These are phyloP conservation scores for Sylvia borin DNA, from an alignment of 2,797 vertebrate species.

Conservation along the genomic window DNA sequence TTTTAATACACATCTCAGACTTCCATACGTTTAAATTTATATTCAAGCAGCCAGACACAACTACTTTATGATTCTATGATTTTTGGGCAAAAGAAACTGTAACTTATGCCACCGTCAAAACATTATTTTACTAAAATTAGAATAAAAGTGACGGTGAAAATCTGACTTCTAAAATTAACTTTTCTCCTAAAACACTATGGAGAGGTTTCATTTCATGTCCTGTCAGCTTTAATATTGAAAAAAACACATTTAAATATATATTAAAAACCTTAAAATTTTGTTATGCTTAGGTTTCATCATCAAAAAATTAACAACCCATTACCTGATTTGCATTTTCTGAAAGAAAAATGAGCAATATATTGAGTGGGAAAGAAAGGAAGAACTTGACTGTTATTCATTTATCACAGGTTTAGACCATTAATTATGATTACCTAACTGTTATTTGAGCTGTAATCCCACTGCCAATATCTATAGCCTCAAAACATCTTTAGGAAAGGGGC, in stretches of 20 bases:
- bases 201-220: background rate
- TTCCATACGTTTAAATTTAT: background rate
- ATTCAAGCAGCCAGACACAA: background rate
- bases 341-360: background rate
- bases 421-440: background rate
- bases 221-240: background rate
- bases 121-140: background rate
- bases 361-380: background rate
- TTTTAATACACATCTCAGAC: background rate
- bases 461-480: background rate
- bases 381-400: background rate
- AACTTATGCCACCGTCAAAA: background rate
- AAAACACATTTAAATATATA: background rate
- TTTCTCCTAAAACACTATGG: background rate
- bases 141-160: background rate
- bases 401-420: background rate
- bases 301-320: background rate
- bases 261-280: rapidly evolving
- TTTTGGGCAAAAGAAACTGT: background rate
- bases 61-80: background rate
- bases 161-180: background rate
- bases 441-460: background rate
- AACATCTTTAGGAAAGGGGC: background rate
- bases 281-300: background rate
- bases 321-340: background rate